Evolutionary conservation across 2,113 vertebrate genomes (phyloP), one percentile per base, ranked within the genome.

Genomic region (Campylorhamphus procurvoides): DNA sequence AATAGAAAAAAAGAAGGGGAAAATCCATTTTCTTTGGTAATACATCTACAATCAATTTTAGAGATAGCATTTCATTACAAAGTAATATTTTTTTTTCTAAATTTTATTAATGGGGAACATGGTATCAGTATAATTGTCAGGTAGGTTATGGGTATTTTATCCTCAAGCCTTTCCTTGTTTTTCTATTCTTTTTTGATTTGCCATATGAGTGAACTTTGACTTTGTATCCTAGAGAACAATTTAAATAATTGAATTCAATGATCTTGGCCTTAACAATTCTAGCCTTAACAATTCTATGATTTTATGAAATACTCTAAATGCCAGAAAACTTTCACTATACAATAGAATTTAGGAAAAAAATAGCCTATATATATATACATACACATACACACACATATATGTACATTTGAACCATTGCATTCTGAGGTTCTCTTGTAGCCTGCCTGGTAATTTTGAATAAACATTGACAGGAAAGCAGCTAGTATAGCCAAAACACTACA

Each of bases 311-410:
- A 22, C 37, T 24, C 20, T 74, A 89, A 87, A 72, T 52, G 3
- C 0, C 22, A 89, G 23, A 59, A 83, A 47, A 84, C 83, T 92
- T 94, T 55, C 35, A 50, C 4, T 62, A 14, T 73, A 53, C 6
- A 47, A 24, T 33, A 67, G 8, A 91, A 90, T 64, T 18, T 47
- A 53, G 2, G 4, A 58, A 68, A 79, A 79, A 39, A 27, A 3
- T 1, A 3, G 12, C 7, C 1, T 22, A 7, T 18, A 7, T 20
- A 3, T 31, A 11, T 49, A 46, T 19, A 18, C 23, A 50, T 23
- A 50, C 23, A 50, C 12, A 50, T 24, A 50, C 23, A 6, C 25
- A 37, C 24, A 16, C 15, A 18, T 27, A 9, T 15, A 13, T 12
- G 3, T 13, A 22, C 5, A 68, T 33, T 47, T 46, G 33, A 86